Evolutionary conservation across 2,113 vertebrate genomes (phyloP).

Genomic region (Mus musculus): DNA sequence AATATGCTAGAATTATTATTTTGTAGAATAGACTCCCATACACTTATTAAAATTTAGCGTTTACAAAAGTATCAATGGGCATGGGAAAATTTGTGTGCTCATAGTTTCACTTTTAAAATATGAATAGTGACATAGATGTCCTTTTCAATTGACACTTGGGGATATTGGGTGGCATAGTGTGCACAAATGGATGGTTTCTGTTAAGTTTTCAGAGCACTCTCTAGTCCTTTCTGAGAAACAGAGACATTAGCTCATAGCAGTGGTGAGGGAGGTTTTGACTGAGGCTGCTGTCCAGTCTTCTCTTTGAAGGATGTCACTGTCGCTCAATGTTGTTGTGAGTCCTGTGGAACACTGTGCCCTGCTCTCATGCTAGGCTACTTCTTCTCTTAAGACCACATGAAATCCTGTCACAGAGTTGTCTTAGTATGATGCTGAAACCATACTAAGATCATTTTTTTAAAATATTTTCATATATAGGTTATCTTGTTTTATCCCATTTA

Average conservation of each 20-base stretch:
- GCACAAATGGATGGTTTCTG: neutral
- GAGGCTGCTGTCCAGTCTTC: neutral
- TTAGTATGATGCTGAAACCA: neutral
- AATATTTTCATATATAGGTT: neutral
- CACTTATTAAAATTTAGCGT: neutral
- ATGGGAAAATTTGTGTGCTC: neutral
- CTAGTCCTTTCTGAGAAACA: constrained; percentile 14
- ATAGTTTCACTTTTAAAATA: neutral
- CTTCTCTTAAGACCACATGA: neutral
- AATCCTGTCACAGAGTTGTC: neutral
- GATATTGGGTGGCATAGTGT: neutral
- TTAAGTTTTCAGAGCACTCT: neutral
- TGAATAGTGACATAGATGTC: neutral
- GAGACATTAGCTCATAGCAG: neutral
- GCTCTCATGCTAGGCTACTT: neutral
- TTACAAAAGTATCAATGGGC: neutral
- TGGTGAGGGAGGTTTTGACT: neutral
- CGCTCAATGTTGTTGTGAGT: neutral
- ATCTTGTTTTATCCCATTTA: neutral
- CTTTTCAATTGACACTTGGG: neutral
- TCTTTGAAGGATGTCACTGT: neutral
- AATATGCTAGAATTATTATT: neutral
- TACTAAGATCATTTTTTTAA: neutral
- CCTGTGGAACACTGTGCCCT: neutral
- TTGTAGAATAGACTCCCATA: neutral